Evolutionary conservation across 2,888 invertebrate species (phyloP), one percentile per base, ranked within the genome.

Genomic region (Pedicia rivosa): DNA sequence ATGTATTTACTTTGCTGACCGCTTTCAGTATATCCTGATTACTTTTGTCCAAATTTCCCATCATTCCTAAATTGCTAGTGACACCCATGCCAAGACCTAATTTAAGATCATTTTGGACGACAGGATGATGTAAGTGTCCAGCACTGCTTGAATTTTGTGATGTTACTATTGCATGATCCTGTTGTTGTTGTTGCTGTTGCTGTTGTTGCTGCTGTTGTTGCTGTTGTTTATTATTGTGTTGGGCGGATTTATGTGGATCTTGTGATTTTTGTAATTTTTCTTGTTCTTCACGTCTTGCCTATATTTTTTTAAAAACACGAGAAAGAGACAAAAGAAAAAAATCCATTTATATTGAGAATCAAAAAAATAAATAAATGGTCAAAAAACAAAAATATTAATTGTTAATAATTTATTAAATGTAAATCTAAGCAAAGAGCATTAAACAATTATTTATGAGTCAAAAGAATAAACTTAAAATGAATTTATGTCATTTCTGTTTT

Each of bases 271-370:
- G 32, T 74, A 84, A 81, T 62, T 86, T 70, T 53, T 88, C 87
- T 58, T 88, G 87, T 56, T 88, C 87, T 59, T 90, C 88, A 38
- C 87, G 72, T 52, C 88, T 74, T 44, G 88, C 90, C 58, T 61
- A 28, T 19, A 46, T n/a, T n/a, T n/a, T n/a, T n/a, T n/a, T n/a
- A n/a, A n/a, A n/a, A n/a, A n/a, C n/a, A n/a, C n/a, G n/a, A n/a
- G n/a, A n/a, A n/a, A n/a, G n/a, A n/a, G n/a, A n/a, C n/a, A n/a
- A n/a, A n/a, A n/a, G n/a, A n/a, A n/a, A n/a, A n/a, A n/a, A n/a
- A n/a, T n/a, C n/a, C n/a, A n/a, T n/a, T n/a, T n/a, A n/a, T n/a
- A n/a, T n/a, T n/a, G n/a, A n/a, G n/a, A n/a, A n/a, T n/a, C n/a
- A n/a, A n/a, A n/a, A n/a, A n/a, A n/a, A n/a, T n/a, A n/a, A n/a